These are phyloP conservation scores for Rhagologus leucostigma DNA, from an alignment of 2,113 vertebrate species.

Conservation along the genomic window DNA sequence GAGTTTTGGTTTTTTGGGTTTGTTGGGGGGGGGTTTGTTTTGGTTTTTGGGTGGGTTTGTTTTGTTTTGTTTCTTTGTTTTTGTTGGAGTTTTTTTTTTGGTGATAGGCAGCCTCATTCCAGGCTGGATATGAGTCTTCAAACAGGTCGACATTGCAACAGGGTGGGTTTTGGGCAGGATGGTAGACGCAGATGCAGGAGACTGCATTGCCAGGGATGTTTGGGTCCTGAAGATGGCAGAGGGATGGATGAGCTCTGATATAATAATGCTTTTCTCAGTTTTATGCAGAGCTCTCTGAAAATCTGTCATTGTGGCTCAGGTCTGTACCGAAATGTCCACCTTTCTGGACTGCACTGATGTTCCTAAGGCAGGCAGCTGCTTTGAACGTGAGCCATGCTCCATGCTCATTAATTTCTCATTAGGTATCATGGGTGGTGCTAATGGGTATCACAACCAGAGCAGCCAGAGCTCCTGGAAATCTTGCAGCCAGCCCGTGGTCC, in stretches of 20 bases:
- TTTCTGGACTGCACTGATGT: neutral
- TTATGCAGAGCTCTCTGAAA: neutral
- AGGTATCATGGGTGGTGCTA: neutral
- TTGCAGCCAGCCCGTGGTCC: neutral
- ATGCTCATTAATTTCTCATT: neutral
- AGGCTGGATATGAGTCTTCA: neutral
- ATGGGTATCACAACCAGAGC: neutral
- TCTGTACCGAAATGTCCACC: neutral
- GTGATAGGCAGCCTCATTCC: neutral
- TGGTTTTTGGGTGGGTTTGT: no score
- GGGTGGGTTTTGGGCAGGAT: neutral
- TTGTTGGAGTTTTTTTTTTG: neutral
- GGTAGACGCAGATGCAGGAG: neutral
- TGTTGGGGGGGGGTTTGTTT: no score
- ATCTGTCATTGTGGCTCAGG: neutral
- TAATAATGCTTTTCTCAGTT: neutral
- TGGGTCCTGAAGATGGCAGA: neutral
- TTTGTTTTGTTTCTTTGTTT: neutral
- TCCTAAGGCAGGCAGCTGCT: neutral
- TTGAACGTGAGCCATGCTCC: neutral
- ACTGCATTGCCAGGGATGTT: neutral
- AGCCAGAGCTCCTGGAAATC: slow-evolving; percentile 3
- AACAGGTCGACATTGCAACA: accelerated
- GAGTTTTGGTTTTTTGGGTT: neutral
- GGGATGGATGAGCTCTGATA: neutral